Evolutionary conservation across 2,113 vertebrate genomes (phyloP).

Genomic region (Cyprinodon brontotheroides): DNA sequence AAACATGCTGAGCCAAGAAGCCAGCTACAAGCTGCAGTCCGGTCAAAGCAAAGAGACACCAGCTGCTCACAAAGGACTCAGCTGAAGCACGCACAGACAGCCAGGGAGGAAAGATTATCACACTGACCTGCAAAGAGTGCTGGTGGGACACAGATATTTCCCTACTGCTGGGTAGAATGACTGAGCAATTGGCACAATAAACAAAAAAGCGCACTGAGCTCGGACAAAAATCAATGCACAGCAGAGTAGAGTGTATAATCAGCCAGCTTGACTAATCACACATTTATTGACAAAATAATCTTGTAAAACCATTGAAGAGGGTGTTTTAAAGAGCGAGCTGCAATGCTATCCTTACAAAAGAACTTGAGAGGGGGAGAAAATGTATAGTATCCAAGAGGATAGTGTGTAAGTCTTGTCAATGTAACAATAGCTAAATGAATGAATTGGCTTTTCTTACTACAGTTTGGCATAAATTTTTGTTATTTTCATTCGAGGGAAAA

Average conservation of each 20-base stretch:
- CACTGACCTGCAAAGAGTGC: conserved; percentile 69
- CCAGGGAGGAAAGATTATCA: conserved; percentile 66
- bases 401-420: conserved; percentile 6
- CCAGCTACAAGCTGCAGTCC: conserved; percentile 47
- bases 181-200: conserved; percentile 31
- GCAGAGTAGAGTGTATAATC: conserved; percentile 10
- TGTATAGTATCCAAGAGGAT: conserved; percentile 10
- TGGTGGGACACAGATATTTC: conserved; percentile 58
- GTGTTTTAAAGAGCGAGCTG: conserved; percentile 18
- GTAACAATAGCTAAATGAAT: conserved; percentile 7
- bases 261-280: too few relatives aligned
- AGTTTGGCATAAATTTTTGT: neutral
- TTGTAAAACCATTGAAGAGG: neutral
- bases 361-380: conserved; percentile 6
- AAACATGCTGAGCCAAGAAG: conserved; percentile 62
- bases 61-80: conserved; percentile 68
- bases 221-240: conserved; percentile 23
- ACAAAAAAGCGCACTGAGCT: conserved; percentile 14
- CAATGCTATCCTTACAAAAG: neutral
- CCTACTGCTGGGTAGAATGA: conserved; percentile 67
- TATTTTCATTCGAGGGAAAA: neutral
- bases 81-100: conserved; percentile 65
- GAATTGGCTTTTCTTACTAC: neutral
- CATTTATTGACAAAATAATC: conserved; percentile 24
- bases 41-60: conserved; percentile 60